A percentile compares a stretch with the other conserved stretches of the same genome.
Evolutionary conservation across 1,140 invertebrate species (phyloP).

Genomic region (Drosophila kanapiae): DNA sequence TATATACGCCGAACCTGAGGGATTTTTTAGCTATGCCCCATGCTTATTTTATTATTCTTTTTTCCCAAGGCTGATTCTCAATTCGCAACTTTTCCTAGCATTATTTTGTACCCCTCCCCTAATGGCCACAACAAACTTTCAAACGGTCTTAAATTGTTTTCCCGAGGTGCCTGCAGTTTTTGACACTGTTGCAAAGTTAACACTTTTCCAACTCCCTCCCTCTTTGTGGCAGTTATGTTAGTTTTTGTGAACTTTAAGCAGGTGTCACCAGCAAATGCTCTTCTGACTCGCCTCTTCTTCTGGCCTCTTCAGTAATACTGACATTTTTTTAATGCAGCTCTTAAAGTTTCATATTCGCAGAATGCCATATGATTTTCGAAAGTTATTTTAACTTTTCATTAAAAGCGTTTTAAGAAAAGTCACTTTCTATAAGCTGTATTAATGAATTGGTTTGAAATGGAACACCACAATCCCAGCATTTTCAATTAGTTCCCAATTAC

Average conservation of each 20-base stretch:
- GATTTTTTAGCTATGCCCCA: neutral
- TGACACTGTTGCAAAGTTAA: slow-evolving; percentile 52
- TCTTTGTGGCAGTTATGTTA: slow-evolving; percentile 19
- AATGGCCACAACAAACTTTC: slow-evolving; percentile 29
- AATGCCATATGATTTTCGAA: neutral
- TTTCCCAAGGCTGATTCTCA: neutral
- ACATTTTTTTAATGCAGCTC: neutral
- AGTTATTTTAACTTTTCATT: neutral
- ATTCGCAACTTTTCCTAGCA: neutral
- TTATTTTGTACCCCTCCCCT: slow-evolving; percentile 3
- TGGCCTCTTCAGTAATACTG: neutral
- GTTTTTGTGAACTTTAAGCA: slow-evolving; percentile 33
- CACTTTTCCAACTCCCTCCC: slow-evolving; percentile 1
- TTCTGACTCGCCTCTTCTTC: neutral
- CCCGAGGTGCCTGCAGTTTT: slow-evolving; percentile 39
- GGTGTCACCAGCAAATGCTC: slow-evolving; percentile 26
- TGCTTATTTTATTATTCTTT: neutral
- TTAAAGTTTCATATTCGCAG: neutral
- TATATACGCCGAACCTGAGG: too few species aligned
- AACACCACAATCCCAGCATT: neutral
- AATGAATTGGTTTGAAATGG: neutral
- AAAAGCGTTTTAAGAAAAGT: too few species aligned
- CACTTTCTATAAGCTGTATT: neutral
- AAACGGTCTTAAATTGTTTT: slow-evolving; percentile 28
- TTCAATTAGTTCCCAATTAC: slow-evolving; percentile 9